A percentile compares a stretch with the other conserved stretches of the same genome.
Evolutionary conservation across 2,113 vertebrate genomes (phyloP).

Genomic region (Sphaerodactylus townsendi): DNA sequence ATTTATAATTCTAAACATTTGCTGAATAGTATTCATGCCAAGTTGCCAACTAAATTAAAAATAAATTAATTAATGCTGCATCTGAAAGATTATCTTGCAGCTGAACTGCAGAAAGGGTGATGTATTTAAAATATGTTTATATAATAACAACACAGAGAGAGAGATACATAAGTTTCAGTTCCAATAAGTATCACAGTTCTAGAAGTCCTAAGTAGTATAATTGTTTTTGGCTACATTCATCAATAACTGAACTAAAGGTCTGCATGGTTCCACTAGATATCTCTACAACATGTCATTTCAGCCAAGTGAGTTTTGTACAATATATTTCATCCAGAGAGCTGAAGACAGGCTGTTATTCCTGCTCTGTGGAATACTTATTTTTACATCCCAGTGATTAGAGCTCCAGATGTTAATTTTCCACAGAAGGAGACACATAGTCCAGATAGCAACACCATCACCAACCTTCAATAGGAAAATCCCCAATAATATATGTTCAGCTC

Average conservation of each 20-base stretch:
- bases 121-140: constrained; percentile 12
- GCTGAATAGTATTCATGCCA: constrained; percentile 48
- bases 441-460: constrained; percentile 14
- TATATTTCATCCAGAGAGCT: constrained; percentile 40
- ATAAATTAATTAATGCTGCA: constrained; percentile 44
- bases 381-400: constrained; percentile 55
- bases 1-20: constrained; percentile 47
- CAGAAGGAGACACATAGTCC: constrained; percentile 42
- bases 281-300: constrained; percentile 39
- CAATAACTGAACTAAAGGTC: neutral
- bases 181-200: neutral
- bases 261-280: constrained; percentile 13
- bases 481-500: constrained; percentile 12
- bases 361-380: constrained; percentile 6
- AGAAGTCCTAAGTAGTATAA: neutral
- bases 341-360: constrained; percentile 50
- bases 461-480: constrained; percentile 55
- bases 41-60: constrained; percentile 49
- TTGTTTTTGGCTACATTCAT: constrained; percentile 13
- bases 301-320: constrained; percentile 31
- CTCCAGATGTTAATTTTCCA: constrained; percentile 56
- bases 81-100: constrained; percentile 15
- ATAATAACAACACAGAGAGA: neutral
- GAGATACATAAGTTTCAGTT: too few species aligned
- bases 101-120: constrained; percentile 8